Evolutionary conservation across 2,113 vertebrate species (phyloP).

Genomic region (Cephalopterus ornatus): DNA sequence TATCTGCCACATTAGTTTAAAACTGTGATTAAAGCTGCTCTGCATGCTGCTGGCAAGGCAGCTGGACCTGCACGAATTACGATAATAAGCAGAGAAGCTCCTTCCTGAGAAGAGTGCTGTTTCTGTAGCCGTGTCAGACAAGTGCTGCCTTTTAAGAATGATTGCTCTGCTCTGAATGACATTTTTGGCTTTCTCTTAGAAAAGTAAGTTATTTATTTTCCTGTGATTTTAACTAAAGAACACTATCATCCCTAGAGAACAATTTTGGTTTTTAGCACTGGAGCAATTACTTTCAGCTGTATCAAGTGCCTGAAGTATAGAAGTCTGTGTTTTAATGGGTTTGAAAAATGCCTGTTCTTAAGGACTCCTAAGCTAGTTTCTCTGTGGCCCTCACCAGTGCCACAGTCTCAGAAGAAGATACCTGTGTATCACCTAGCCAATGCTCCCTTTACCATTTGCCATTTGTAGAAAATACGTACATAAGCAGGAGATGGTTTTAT

Average conservation of each 20-base stretch:
- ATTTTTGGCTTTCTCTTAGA: slow-evolving; percentile 51
- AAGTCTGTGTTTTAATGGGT: background rate
- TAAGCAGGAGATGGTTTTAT: background rate
- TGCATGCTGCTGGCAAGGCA: slow-evolving; percentile 48
- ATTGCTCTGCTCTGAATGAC: slow-evolving; percentile 64
- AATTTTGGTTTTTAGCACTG: slow-evolving; percentile 16
- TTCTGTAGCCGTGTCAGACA: slow-evolving; percentile 41
- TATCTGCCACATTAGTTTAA: slow-evolving; percentile 60
- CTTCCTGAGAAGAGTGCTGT: slow-evolving; percentile 51
- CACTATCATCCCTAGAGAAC: slow-evolving; percentile 49
- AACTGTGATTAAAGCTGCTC: slow-evolving; percentile 59
- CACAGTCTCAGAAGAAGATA: background rate
- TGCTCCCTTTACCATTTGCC: background rate
- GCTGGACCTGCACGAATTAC: slow-evolving; percentile 58
- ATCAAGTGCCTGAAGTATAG: slow-evolving; percentile 20
- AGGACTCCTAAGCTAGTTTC: background rate
- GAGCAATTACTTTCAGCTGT: slow-evolving; percentile 57
- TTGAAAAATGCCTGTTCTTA: slow-evolving; percentile 2
- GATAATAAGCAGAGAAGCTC: slow-evolving; percentile 55
- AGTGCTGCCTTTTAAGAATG: slow-evolving; percentile 65
- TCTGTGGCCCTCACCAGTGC: background rate
- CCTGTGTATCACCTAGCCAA: background rate
- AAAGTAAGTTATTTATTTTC: slow-evolving; percentile 68
- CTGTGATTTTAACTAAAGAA: slow-evolving; percentile 61
- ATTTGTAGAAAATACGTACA: background rate